A percentile compares a stretch with the other conserved stretches of the same genome.
phyloP scores from a whole-genome alignment of 2,797 vertebrate species.

The Hyperoplus immaculatus region DNA sequence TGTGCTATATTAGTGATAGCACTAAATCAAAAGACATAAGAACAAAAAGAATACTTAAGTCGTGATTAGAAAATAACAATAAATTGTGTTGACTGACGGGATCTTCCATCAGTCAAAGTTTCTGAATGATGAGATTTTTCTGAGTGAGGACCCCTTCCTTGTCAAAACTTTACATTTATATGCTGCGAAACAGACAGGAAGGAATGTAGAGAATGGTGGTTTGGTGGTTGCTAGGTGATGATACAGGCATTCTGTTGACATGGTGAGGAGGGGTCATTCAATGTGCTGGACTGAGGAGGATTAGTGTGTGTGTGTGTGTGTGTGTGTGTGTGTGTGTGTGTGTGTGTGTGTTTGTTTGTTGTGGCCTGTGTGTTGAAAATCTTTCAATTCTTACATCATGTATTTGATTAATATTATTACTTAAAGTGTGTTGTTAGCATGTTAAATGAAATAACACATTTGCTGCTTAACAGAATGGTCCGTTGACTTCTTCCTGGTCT shows the following conservation, averaged over 20 bases:
- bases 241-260: constrained; percentile 64
- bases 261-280: constrained; percentile 26
- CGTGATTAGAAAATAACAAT: background rate
- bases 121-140: constrained; percentile 20
- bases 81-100: background rate
- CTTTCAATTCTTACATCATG: constrained; percentile 3
- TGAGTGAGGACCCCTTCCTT: background rate
- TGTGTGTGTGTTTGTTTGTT: constrained; percentile 28
- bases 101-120: background rate
- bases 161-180: constrained; percentile 14
- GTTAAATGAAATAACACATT: background rate
- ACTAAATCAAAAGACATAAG: constrained; percentile 7
- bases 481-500: background rate
- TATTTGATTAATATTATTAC: constrained; percentile 12
- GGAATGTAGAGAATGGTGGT: constrained; percentile 48
- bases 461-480: background rate
- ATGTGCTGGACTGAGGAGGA: constrained; percentile 33
- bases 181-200: constrained; percentile 14
- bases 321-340: constrained; percentile 34
- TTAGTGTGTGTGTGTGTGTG: constrained; percentile 29
- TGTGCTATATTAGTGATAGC: background rate
- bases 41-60: too few species aligned
- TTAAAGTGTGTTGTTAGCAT: background rate
- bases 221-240: constrained; percentile 78
- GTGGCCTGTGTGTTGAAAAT: background rate